Base-by-base conservation (phyloP, 2,797 vertebrate genomes). In the Betta splendens region DNA sequence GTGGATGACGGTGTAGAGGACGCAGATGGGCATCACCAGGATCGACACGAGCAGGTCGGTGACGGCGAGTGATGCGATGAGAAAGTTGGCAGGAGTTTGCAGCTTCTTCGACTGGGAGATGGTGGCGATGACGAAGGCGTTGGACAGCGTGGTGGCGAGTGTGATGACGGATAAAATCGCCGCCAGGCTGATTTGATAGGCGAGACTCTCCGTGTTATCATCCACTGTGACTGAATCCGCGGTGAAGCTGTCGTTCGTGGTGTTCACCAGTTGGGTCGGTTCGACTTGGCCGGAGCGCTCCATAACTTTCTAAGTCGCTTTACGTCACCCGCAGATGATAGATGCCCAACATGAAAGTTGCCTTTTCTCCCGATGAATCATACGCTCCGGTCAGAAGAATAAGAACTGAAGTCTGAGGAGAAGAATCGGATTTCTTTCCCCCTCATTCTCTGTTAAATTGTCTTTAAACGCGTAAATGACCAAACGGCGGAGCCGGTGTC, bases 21-120 rank as follows among this genome's bases (percentile, higher is more conserved):
- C 95, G 86, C 95, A 95, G 69, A 98, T 86, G 57, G 97, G 97
- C 97, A 99, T 98, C 79, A 99, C 97, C 45, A 99, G 89, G 36
- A 99, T 94, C 56, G 97, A 98, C 51, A 99, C 97, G 36, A 98
- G 91, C 52, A 99, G 93, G 87, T 98, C 97, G 5, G 97, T 98
- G 83, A 97, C 77, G 3, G 97, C 97, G 83, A 99, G 83, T 0
- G 97, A 99, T 35, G 95, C 96, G 60, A 99, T 98, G 45, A 99
- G 92, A 53, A 98, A 98, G 93, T 99, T 99, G 37, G 97, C 97
- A 0, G 97, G 97, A 22, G 96, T 98, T 69, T 96, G 97, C 52
- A 99, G 93, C 72, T 99, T 99, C 79, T 94, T 93, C 5, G 95
- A 96, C 69, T 94, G 95, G 70, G 94, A 97, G 72, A 98, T 98